Conservation (phyloP, 2,113 vertebrate genomes). For the Callopanchax toddi region DNA sequence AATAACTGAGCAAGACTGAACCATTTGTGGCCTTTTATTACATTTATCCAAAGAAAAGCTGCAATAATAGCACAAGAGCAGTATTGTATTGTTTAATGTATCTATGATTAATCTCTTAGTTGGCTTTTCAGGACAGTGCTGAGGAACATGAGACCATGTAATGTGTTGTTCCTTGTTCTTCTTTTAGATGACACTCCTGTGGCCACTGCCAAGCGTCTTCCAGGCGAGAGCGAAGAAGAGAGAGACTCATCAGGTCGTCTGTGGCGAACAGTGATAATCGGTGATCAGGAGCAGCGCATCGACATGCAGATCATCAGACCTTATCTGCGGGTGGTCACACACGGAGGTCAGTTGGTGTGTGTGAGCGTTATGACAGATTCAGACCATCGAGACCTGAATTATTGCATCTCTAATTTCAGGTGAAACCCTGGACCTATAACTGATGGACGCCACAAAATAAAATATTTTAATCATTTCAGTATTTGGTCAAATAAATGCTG, state of each 20-base stretch:
- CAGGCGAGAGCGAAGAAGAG: constrained; percentile 87
- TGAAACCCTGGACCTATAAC: background rate
- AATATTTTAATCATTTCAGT: no score
- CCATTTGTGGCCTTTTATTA: no score
- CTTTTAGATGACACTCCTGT: constrained; percentile 92
- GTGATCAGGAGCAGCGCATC: constrained; percentile 95
- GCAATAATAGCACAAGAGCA: no score
- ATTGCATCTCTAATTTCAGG: no score
- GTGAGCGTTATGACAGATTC: background rate
- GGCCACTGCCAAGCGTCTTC: constrained; percentile 90
- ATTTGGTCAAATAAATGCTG: no score
- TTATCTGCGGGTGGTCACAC: constrained; percentile 94
- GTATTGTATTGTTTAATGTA: no score
- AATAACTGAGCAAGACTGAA: no score
- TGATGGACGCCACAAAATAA: background rate
- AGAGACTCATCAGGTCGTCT: constrained; percentile 85
- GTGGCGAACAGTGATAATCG: constrained; percentile 95
- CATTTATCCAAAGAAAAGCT: no score
- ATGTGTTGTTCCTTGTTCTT: background rate
- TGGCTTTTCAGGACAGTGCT: no score
- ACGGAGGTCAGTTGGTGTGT: constrained; percentile 86
- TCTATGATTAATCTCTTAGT: no score
- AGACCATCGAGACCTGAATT: background rate
- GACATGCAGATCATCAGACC: constrained; percentile 97
- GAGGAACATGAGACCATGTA: no score